phyloP scores from a whole-genome alignment of 1,140 invertebrate species.

The Mycetomoellerius zeteki region DNA sequence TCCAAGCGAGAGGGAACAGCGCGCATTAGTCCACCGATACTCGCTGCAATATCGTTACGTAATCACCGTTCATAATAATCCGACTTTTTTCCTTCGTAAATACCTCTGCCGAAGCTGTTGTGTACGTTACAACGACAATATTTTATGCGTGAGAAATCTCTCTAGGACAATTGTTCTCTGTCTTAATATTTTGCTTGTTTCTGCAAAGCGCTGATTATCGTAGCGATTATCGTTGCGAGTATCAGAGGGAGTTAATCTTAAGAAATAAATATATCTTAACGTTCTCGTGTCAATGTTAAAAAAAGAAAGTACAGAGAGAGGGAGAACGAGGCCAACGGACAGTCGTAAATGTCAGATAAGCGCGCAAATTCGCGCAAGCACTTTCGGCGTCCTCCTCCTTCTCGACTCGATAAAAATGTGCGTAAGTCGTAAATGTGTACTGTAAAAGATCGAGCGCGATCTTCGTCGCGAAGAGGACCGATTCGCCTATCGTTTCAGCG shows the following conservation, averaged over 20 bases:
- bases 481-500: slow-evolving; percentile 1
- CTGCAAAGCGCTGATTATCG: not conserved
- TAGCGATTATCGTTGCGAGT: slow-evolving; percentile 26
- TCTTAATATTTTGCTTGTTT: not conserved
- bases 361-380: not conserved
- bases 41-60: slow-evolving; percentile 35
- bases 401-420: slow-evolving; percentile 24
- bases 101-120: not conserved
- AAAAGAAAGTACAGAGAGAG: slow-evolving; percentile 34
- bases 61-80: slow-evolving; percentile 1
- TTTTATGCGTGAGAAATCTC: not conserved
- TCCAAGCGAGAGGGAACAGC: slow-evolving; percentile 67
- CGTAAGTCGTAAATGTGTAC: not conserved
- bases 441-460: slow-evolving; percentile 35
- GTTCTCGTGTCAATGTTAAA: slow-evolving; percentile 63
- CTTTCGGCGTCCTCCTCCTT: slow-evolving; percentile 19
- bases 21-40: slow-evolving; percentile 54
- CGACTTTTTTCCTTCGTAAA: not conserved
- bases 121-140: not conserved
- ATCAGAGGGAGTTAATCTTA: slow-evolving; percentile 49
- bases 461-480: slow-evolving; percentile 45
- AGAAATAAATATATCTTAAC: slow-evolving; percentile 63
- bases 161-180: not conserved
- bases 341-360: slow-evolving; percentile 8
- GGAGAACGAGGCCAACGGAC: slow-evolving; percentile 23